Percentiles rank a stretch among this genome's conserved stretches.
Conservation (phyloP, 2,888 invertebrate species). For the Mythimna impura region DNA sequence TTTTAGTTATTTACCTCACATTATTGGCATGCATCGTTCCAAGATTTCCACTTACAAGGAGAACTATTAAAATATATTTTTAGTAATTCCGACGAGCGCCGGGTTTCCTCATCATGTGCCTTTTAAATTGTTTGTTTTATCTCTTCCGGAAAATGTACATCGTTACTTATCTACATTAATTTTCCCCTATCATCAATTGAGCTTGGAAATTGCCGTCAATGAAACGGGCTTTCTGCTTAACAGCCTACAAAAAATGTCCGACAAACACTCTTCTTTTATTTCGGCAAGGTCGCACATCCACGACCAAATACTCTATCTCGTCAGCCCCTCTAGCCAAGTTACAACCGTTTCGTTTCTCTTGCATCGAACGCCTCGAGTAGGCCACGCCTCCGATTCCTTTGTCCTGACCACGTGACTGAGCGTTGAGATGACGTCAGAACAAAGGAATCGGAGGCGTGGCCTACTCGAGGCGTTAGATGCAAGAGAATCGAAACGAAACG, state of each 20-base stretch:
- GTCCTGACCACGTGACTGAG: no score
- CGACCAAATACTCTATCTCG: no score
- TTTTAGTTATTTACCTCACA: slow-evolving; percentile 41
- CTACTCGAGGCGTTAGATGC: no score
- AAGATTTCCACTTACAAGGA: slow-evolving; percentile 52
- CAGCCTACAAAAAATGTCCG: neutral
- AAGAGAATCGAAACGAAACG: no score
- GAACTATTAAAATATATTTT: slow-evolving; percentile 61
- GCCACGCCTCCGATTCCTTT: no score
- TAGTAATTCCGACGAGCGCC: slow-evolving; percentile 56
- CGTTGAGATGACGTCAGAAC: no score
- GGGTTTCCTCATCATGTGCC: slow-evolving; percentile 57
- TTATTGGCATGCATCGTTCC: slow-evolving; percentile 32
- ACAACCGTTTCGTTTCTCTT: no score
- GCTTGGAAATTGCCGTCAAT: slow-evolving; percentile 5
- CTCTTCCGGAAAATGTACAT: slow-evolving; percentile 42
- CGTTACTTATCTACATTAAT: slow-evolving; percentile 17
- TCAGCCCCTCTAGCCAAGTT: no score
- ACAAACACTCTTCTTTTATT: no score
- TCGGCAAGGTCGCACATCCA: no score
- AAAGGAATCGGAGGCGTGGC: no score
- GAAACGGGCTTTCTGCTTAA: neutral
- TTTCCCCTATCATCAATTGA: neutral
- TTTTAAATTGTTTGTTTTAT: slow-evolving; percentile 52
- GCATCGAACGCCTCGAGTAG: no score